phyloP scores from a whole-genome alignment of 2,113 vertebrate genomes.

The Ameiurus melas region DNA sequence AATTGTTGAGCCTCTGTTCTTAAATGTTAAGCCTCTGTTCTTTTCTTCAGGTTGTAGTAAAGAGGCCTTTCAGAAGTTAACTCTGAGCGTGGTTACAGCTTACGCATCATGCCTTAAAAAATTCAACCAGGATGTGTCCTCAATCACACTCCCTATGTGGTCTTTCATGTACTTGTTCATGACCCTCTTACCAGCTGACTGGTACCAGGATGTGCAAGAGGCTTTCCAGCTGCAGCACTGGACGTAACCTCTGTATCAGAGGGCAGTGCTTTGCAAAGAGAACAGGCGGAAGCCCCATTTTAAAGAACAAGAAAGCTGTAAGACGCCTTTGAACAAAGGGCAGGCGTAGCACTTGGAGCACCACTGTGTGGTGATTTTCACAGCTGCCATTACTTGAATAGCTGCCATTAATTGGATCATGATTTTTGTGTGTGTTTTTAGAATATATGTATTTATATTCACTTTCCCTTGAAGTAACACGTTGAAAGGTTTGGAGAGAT shows the following conservation, averaged over 20 bases:
- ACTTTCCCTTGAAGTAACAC: slow-evolving; percentile 36
- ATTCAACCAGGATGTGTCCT: not conserved
- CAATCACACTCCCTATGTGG: not conserved
- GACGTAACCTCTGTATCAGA: slow-evolving; percentile 63
- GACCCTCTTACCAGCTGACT: slow-evolving; percentile 27
- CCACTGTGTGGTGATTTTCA: slow-evolving; percentile 55
- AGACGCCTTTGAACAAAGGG: slow-evolving; percentile 24
- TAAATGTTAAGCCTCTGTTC: slow-evolving; percentile 19
- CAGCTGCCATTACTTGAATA: slow-evolving; percentile 6
- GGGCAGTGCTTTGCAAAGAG: slow-evolving; percentile 33
- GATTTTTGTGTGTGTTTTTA: not conserved
- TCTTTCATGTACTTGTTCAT: slow-evolving; percentile 6
- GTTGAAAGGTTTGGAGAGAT: not conserved
- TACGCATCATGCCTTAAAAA: slow-evolving; percentile 13
- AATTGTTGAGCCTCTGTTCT: slow-evolving; percentile 6
- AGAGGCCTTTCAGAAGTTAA: slow-evolving; percentile 32
- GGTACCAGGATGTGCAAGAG: slow-evolving; percentile 25
- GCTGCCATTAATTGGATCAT: not conserved
- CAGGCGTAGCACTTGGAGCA: not conserved
- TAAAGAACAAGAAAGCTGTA: slow-evolving; percentile 20
- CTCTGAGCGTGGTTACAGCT: slow-evolving; percentile 14
- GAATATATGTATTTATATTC: not conserved
- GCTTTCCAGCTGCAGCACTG: slow-evolving; percentile 35
- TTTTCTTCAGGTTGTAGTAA: slow-evolving; percentile 19
- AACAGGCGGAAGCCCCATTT: not conserved